A percentile compares a stretch with the other conserved stretches of the same genome.
Evolutionary conservation across 2,888 invertebrate species (phyloP).

Genomic region (Microdon myrmicae): DNA sequence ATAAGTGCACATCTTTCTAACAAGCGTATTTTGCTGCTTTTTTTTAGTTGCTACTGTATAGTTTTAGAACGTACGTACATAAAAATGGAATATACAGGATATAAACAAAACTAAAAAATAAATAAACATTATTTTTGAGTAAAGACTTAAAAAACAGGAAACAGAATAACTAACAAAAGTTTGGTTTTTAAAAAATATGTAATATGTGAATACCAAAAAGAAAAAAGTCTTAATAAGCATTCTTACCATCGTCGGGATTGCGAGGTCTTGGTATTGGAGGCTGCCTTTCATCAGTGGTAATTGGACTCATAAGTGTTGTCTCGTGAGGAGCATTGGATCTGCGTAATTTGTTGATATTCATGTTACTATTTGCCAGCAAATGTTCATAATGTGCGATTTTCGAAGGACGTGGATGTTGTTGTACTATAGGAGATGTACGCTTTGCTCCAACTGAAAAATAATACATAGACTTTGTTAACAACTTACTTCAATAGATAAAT

Average conservation of each 20-base stretch:
- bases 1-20: too few relatives aligned
- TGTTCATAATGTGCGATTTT: slow-evolving; percentile 65
- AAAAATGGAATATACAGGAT: too few relatives aligned
- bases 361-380: slow-evolving; percentile 29
- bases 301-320: slow-evolving; percentile 71
- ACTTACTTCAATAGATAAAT: background rate
- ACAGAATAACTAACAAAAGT: slow-evolving; percentile 25
- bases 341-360: slow-evolving; percentile 59
- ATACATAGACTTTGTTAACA: background rate
- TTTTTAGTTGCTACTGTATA: too few relatives aligned
- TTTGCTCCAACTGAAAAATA: slow-evolving; percentile 63
- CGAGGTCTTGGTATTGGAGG: slow-evolving; percentile 57
- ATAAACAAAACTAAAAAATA: too few relatives aligned
- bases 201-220: slow-evolving; percentile 19
- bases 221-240: slow-evolving; percentile 34
- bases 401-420: slow-evolving; percentile 67
- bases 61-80: too few relatives aligned
- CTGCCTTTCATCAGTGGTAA: slow-evolving; percentile 69
- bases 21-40: too few relatives aligned
- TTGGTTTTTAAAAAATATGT: slow-evolving; percentile 21
- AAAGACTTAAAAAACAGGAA: slow-evolving; percentile 29
- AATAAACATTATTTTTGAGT: too few relatives aligned
- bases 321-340: slow-evolving; percentile 57
- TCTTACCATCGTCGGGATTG: slow-evolving; percentile 49
- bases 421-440: slow-evolving; percentile 69